Conservation (phyloP, 2,888 invertebrate species). For the Aphrophora alni region DNA sequence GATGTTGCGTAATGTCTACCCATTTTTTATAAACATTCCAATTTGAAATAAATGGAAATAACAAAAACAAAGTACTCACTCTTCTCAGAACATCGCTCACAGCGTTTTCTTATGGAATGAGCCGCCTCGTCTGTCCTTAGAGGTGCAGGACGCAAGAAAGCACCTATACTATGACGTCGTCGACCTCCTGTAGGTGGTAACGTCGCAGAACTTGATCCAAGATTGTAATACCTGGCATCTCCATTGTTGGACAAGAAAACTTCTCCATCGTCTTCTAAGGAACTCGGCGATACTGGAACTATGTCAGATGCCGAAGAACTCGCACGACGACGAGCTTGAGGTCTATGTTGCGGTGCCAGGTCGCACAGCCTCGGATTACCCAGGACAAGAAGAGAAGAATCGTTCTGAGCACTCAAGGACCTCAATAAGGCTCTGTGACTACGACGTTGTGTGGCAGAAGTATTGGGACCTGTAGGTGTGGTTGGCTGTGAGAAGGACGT, state of each 20-base stretch:
- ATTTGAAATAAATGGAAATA: too few species aligned
- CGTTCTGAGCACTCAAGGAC: conserved; percentile 70
- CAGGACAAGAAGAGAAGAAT: conserved; percentile 69
- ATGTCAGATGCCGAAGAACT: conserved; percentile 50
- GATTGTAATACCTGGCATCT: conserved; percentile 62
- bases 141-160: conserved; percentile 57
- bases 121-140: conserved; percentile 41
- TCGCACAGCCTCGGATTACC: conserved; percentile 75
- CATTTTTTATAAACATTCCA: neutral
- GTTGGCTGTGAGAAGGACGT: conserved; percentile 27
- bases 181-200: conserved; percentile 59
- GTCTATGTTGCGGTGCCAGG: conserved; percentile 64
- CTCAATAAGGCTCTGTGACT: conserved; percentile 67
- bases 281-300: conserved; percentile 40
- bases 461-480: neutral
- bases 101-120: conserved; percentile 34
- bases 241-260: conserved; percentile 65
- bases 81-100: conserved; percentile 37
- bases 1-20: too few species aligned
- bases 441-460: conserved; percentile 54
- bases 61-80: too few species aligned
- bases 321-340: conserved; percentile 45
- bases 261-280: conserved; percentile 63
- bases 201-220: conserved; percentile 56
- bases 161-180: conserved; percentile 71